These are phyloP conservation scores for Strigamia transsilvanica DNA, from an alignment of 2,888 invertebrate genomes.

Conservation along the genomic window DNA sequence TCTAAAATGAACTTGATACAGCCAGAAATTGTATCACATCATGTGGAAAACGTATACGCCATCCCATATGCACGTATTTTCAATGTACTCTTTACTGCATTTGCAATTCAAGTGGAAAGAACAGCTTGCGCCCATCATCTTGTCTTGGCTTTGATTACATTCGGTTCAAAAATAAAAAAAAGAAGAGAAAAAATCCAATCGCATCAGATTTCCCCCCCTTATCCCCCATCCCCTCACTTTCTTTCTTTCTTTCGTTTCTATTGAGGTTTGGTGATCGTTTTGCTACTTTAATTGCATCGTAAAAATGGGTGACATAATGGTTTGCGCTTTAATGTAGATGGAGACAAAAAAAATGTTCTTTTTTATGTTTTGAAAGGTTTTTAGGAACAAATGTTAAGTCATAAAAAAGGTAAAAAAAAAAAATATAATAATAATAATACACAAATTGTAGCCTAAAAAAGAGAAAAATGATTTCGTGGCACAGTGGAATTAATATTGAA, in stretches of 20 bases:
- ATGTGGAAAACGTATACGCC: background rate
- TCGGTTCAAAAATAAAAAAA: background rate
- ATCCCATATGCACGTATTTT: background rate
- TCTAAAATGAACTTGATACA: background rate
- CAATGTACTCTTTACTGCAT: slow-evolving; percentile 13
- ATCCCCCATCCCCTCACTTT: no score
- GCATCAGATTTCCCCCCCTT: background rate
- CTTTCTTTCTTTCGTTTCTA: slow-evolving; percentile 11
- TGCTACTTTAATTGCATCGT: slow-evolving; percentile 34
- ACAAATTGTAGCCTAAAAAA: background rate
- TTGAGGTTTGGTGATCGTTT: slow-evolving; percentile 26
- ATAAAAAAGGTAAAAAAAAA: background rate
- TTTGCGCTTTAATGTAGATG: background rate
- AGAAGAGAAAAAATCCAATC: background rate
- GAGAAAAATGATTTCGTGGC: background rate
- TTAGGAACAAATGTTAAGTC: slow-evolving; percentile 2
- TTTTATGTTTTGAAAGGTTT: background rate
- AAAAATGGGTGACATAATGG: slow-evolving; percentile 34
- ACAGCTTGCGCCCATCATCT: slow-evolving; percentile 28
- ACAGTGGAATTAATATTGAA: background rate
- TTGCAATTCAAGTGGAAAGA: slow-evolving; percentile 1
- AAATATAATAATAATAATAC: no score
- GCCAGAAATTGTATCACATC: background rate
- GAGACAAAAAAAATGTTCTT: background rate
- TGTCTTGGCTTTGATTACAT: slow-evolving; percentile 31